These are phyloP conservation scores for Magallana nippona DNA, from an alignment of 2,888 invertebrate genomes.

Conservation along the genomic window DNA sequence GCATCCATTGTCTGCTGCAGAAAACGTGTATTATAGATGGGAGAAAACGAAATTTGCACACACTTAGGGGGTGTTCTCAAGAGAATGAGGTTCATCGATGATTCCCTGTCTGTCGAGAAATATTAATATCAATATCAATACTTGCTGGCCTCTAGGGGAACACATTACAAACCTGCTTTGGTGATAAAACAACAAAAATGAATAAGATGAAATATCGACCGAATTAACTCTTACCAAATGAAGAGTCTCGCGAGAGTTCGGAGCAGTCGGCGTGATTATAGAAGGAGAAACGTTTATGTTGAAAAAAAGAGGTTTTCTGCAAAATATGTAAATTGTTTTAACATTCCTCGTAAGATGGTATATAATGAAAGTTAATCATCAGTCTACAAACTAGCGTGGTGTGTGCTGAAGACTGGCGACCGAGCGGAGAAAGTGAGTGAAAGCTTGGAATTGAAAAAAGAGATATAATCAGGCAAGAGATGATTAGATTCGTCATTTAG, in stretches of 20 bases:
- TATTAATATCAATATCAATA: constrained; percentile 24
- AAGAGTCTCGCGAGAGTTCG: constrained; percentile 22
- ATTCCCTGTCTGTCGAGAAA: neutral
- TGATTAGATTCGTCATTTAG: neutral
- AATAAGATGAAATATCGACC: constrained; percentile 32
- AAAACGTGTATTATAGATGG: constrained; percentile 17
- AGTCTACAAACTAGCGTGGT: no score
- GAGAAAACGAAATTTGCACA: neutral
- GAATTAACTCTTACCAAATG: constrained; percentile 22
- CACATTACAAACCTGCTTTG: constrained; percentile 31
- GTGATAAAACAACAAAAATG: constrained; percentile 33
- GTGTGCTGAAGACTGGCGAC: neutral
- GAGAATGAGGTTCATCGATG: neutral
- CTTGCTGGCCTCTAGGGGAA: neutral
- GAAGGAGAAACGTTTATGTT: constrained; percentile 15
- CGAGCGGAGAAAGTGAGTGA: neutral
- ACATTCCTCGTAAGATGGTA: neutral
- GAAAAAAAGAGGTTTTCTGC: constrained; percentile 23
- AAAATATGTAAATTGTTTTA: neutral
- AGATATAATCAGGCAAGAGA: neutral
- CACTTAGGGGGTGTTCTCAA: neutral
- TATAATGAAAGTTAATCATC: no score
- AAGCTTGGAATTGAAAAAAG: neutral
- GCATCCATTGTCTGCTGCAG: constrained; percentile 3
- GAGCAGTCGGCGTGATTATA: constrained; percentile 19